A percentile compares a stretch with the other conserved stretches of the same genome.
phyloP scores from a whole-genome alignment of 2,113 vertebrate species.

The Tympanuchus pallidicinctus region DNA sequence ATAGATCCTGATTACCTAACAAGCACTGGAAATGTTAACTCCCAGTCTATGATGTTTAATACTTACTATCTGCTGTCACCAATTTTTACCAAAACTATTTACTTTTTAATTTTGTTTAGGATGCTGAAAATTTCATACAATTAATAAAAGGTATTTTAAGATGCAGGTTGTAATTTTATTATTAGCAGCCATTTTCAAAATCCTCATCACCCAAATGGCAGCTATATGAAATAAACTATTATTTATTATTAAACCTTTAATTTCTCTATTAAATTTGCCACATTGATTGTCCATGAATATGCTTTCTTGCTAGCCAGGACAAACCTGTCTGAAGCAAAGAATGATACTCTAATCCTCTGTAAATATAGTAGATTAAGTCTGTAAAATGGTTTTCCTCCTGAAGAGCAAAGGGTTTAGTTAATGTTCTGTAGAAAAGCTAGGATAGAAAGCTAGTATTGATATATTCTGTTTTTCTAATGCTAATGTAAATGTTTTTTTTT shows the following conservation, averaged over 20 bases:
- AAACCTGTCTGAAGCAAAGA: not conserved
- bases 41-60: not conserved
- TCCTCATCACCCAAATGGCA: not conserved
- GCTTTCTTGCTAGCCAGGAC: not conserved
- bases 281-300: not conserved
- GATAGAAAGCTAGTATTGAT: not conserved
- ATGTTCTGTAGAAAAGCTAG: not conserved
- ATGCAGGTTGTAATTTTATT: not conserved
- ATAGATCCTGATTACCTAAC: not conserved
- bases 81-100: not conserved
- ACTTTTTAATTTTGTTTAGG: not conserved
- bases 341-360: not conserved
- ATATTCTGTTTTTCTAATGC: not conserved
- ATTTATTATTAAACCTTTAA: not conserved
- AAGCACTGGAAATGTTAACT: not conserved
- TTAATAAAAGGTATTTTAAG: not conserved
- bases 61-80: not conserved
- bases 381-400: not conserved
- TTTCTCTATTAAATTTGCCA: not conserved
- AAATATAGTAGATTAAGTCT: not conserved
- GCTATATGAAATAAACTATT: not conserved
- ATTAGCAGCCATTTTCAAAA: not conserved
- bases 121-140: not conserved
- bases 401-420: not conserved
- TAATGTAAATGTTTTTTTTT: not conserved